Evolutionary conservation across 2,797 vertebrate genomes (phyloP).

Genomic region (Acanthurus leucopareius): DNA sequence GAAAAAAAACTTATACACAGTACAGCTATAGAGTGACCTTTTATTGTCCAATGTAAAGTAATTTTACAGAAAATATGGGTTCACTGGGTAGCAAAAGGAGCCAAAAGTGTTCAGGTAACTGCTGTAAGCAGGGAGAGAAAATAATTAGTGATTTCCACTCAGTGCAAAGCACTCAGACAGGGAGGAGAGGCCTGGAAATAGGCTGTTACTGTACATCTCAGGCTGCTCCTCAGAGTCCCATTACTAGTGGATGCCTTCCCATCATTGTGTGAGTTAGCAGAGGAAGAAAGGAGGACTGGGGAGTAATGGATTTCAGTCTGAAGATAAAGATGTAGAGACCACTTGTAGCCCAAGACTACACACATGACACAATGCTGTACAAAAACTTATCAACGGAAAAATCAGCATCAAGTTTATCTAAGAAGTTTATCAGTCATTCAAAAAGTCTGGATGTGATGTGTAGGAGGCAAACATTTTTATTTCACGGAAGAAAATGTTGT

Average conservation of each 20-base stretch:
- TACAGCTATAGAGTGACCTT: background rate
- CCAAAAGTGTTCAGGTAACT: constrained; percentile 36
- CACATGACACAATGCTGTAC: background rate
- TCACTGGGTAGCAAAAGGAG: background rate
- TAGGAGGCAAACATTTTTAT: background rate
- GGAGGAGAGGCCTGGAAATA: constrained; percentile 56
- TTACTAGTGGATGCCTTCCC: constrained; percentile 68
- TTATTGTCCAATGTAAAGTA: background rate
- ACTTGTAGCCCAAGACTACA: background rate
- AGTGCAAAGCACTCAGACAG: constrained; percentile 60
- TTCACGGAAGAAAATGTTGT: no score
- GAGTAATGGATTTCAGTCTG: constrained; percentile 49
- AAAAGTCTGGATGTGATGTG: background rate
- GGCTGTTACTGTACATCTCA: constrained; percentile 56
- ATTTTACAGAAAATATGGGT: background rate
- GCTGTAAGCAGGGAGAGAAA: constrained; percentile 16
- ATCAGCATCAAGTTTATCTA: no score
- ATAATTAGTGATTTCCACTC: constrained; percentile 64
- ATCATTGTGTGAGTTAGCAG: constrained; percentile 52
- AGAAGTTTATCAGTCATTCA: background rate
- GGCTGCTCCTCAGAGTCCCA: constrained; percentile 64
- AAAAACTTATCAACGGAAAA: background rate
- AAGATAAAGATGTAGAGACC: constrained; percentile 37
- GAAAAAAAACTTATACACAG: background rate
- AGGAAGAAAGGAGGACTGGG: constrained; percentile 8